These are phyloP conservation scores for Pristionchus arcanus DNA, from an alignment of 2,888 invertebrate species.

Conservation along the genomic window DNA sequence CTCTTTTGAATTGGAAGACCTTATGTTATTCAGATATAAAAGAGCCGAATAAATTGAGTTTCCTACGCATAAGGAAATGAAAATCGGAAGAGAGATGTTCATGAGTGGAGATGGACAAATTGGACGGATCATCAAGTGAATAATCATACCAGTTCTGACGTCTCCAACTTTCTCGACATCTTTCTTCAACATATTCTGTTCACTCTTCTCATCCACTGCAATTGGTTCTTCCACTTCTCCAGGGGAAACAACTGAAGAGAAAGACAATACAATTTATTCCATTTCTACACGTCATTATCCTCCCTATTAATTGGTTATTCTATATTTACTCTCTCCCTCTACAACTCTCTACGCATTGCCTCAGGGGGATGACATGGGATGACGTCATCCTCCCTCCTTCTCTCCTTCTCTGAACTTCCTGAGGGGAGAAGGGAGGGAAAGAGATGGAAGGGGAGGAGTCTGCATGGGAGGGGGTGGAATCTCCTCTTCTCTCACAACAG, in stretches of 20 bases:
- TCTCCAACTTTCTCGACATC: slow-evolving; percentile 75
- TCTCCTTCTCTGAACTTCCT: slow-evolving; percentile 9
- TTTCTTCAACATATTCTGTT: slow-evolving; percentile 73
- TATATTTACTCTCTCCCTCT: neutral
- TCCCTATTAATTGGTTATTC: neutral
- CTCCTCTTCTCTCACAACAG: slow-evolving; percentile 31
- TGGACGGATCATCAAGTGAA: neutral
- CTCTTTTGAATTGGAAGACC: neutral
- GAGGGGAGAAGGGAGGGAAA: neutral
- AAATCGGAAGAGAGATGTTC: neutral
- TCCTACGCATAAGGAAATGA: neutral
- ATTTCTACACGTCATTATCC: neutral
- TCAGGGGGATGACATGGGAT: neutral
- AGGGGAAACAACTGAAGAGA: slow-evolving; percentile 21
- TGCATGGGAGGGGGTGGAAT: slow-evolving; percentile 44
- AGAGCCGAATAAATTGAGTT: neutral
- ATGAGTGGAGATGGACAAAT: neutral
- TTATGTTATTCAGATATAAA: neutral
- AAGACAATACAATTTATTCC: neutral
- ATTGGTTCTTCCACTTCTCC: slow-evolving; percentile 69
- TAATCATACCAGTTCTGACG: slow-evolving; percentile 68
- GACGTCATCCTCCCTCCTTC: neutral
- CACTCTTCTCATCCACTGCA: slow-evolving; percentile 62
- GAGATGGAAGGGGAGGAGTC: neutral
- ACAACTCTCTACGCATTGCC: slow-evolving; percentile 10